Conservation (phyloP, 2,888 invertebrate species). For the Chrysodeixis includens region DNA sequence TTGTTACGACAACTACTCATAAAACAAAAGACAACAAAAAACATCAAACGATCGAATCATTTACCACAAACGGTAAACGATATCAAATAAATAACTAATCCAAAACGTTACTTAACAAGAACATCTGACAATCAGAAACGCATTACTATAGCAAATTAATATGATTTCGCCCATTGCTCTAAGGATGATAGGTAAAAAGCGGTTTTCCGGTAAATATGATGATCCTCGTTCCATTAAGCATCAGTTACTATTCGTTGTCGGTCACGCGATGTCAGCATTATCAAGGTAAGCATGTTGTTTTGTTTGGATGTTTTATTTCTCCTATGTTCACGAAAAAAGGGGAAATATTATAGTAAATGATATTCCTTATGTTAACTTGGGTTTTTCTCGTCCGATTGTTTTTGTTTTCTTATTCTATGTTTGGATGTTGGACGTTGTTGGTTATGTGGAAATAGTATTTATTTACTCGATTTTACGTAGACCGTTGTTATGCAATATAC, state of each 20-base stretch:
- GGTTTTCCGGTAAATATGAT: constrained; percentile 83
- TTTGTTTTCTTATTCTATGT: background rate
- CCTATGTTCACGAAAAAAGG: constrained; percentile 21
- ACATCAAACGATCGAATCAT: background rate
- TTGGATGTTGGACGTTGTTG: background rate
- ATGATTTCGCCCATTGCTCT: constrained; percentile 74
- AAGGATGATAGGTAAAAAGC: constrained; percentile 81
- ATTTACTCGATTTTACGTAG: no score
- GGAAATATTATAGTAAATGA: constrained; percentile 29
- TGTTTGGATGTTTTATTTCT: constrained; percentile 48
- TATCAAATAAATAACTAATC: constrained; percentile 10
- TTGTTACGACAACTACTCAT: no score
- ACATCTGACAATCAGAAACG: constrained; percentile 75
- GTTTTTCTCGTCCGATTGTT: background rate
- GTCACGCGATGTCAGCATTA: constrained; percentile 87
- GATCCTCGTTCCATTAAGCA: constrained; percentile 85
- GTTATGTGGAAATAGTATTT: background rate
- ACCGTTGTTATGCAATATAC: no score
- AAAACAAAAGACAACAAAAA: background rate
- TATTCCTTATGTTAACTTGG: constrained; percentile 15
- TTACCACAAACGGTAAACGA: background rate
- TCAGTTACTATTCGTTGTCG: constrained; percentile 83
- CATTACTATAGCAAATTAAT: constrained; percentile 75
- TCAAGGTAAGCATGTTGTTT: constrained; percentile 71
- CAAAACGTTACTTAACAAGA: constrained; percentile 39